Conservation (phyloP, 1,140 invertebrate species). For the Nilaparvata lugens region DNA sequence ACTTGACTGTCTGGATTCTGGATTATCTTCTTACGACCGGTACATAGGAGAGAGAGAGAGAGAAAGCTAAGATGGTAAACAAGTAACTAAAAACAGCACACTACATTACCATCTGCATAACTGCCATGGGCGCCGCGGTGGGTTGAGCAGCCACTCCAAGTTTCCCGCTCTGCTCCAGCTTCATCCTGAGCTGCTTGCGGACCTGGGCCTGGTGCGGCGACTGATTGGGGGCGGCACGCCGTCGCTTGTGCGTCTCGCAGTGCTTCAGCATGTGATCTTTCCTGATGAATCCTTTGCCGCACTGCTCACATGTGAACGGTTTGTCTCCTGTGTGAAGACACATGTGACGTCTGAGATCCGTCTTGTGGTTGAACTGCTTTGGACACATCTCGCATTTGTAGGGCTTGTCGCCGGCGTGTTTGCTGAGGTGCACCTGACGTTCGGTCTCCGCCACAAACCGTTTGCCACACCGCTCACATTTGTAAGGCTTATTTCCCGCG, state of each 20-base stretch:
- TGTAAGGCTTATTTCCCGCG: constrained; percentile 73
- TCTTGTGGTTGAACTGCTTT: constrained; percentile 86
- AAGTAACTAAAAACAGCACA: too few relatives aligned
- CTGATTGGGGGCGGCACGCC: not conserved
- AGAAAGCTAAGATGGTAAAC: too few relatives aligned
- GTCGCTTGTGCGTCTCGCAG: constrained; percentile 67
- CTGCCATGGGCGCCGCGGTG: not conserved
- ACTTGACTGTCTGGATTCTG: too few relatives aligned
- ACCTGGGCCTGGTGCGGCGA: not conserved
- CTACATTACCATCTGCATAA: too few relatives aligned
- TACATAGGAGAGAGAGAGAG: too few relatives aligned
- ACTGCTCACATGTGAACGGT: constrained; percentile 69
- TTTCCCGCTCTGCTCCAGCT: not conserved
- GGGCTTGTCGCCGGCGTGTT: constrained; percentile 76
- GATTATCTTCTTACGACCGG: too few relatives aligned
- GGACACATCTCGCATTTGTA: constrained; percentile 81
- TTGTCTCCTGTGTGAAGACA: constrained; percentile 65
- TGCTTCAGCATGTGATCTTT: constrained; percentile 95
- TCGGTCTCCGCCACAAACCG: constrained; percentile 57
- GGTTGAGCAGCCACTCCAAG: not conserved
- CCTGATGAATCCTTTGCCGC: constrained; percentile 79
- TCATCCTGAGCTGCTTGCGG: not conserved
- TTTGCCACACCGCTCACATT: constrained; percentile 75
- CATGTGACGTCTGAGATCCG: constrained; percentile 79
- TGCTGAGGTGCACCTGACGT: constrained; percentile 59